Evolutionary conservation across 2,888 invertebrate genomes (phyloP).

Genomic region (Diarsia rubi): DNA sequence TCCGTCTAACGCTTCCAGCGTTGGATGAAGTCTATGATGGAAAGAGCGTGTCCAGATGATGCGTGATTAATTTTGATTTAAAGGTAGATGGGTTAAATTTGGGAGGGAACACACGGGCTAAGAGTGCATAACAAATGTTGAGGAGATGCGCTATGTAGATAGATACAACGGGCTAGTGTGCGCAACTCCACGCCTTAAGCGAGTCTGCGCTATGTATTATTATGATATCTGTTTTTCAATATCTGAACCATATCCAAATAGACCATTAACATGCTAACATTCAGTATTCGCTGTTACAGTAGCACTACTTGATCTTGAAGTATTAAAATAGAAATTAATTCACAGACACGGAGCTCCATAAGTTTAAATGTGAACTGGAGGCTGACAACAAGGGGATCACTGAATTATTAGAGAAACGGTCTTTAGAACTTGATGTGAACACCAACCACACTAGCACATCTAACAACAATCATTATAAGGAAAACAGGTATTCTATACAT

Average conservation of each 20-base stretch:
- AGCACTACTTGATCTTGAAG: background rate
- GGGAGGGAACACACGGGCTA: too few relatives aligned
- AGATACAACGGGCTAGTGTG: too few relatives aligned
- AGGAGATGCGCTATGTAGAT: too few relatives aligned
- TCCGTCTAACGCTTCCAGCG: too few relatives aligned
- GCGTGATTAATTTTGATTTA: too few relatives aligned
- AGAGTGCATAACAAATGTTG: too few relatives aligned
- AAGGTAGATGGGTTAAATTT: too few relatives aligned
- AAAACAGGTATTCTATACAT: conserved; percentile 92
- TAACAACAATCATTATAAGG: conserved; percentile 94
- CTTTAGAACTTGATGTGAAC: conserved; percentile 95
- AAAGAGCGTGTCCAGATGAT: too few relatives aligned
- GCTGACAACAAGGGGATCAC: conserved; percentile 99
- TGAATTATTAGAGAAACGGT: conserved; percentile 97
- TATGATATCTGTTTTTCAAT: background rate
- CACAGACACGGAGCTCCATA: conserved; percentile 95
- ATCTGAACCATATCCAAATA: background rate
- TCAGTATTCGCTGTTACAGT: background rate
- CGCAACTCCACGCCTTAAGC: too few relatives aligned
- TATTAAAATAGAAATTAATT: conserved; percentile 11
- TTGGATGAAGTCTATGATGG: too few relatives aligned
- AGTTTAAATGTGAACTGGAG: conserved; percentile 99
- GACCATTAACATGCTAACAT: background rate
- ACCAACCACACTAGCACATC: conserved; percentile 86
- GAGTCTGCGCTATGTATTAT: too few relatives aligned